Evolutionary conservation across 23 tunicate genomes (phyloP).

Genomic region (Oikopleura vanhoeffeni): DNA sequence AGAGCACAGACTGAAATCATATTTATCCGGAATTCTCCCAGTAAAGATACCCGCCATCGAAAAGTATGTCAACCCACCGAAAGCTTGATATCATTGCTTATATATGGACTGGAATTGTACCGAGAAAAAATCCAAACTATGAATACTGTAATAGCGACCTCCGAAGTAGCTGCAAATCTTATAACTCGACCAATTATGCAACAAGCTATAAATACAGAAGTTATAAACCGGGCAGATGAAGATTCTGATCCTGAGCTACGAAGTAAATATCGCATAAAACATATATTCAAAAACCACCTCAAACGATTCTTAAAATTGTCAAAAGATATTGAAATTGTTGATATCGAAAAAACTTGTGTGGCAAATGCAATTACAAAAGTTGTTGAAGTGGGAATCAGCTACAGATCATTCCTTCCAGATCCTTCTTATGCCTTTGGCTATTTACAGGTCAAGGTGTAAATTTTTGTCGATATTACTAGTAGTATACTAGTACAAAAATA

Average conservation of each 20-base stretch:
- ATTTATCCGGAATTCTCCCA: too few relatives aligned
- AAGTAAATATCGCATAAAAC: not conserved
- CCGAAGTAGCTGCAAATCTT: not conserved
- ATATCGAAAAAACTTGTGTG: not conserved
- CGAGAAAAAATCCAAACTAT: not conserved
- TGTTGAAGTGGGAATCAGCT: not conserved
- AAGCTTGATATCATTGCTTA: not conserved
- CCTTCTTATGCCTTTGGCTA: not conserved
- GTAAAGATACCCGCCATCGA: not conserved
- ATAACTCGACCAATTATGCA: not conserved
- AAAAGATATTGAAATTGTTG: not conserved
- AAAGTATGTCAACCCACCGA: not conserved
- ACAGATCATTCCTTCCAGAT: not conserved
- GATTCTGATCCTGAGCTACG: not conserved
- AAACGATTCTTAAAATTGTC: not conserved
- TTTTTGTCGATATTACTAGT: too few relatives aligned
- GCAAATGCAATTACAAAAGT: not conserved
- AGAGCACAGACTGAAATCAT: too few relatives aligned
- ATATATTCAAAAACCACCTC: not conserved
- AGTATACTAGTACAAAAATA: too few relatives aligned
- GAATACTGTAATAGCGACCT: not conserved
- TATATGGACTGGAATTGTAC: not conserved
- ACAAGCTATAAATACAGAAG: not conserved
- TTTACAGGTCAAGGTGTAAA: not conserved
- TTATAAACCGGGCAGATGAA: not conserved